A percentile compares a stretch with the other conserved stretches of the same genome.
These are phyloP conservation scores for Apteryx owenii DNA, from an alignment of 2,113 vertebrate genomes.

Conservation along the genomic window DNA sequence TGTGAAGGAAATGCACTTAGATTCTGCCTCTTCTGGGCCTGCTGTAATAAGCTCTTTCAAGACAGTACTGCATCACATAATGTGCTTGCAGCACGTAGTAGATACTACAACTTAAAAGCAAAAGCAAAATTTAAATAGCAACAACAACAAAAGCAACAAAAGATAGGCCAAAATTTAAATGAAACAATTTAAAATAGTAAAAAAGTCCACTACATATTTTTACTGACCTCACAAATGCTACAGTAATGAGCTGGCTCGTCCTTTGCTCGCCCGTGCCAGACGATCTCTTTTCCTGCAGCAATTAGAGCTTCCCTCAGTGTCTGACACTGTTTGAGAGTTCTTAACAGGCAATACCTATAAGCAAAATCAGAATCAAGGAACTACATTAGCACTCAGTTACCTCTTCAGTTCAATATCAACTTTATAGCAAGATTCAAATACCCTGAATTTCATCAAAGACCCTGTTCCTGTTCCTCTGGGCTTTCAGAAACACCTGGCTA, in stretches of 20 bases:
- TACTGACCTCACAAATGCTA: slow-evolving; percentile 96
- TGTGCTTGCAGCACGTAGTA: not conserved
- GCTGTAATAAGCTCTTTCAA: not conserved
- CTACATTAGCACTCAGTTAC: not conserved
- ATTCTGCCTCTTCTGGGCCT: not conserved
- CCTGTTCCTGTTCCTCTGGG: not conserved
- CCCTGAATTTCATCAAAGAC: not conserved
- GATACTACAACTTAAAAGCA: not conserved
- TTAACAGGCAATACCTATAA: slow-evolving; percentile 93
- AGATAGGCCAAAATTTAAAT: not conserved
- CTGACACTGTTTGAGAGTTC: slow-evolving; percentile 97
- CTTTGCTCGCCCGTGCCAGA: slow-evolving; percentile 90
- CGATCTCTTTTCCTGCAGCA: slow-evolving; percentile 90
- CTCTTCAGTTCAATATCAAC: not conserved
- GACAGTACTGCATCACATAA: not conserved
- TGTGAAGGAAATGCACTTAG: not conserved
- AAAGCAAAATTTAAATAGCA: not conserved
- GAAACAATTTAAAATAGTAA: not conserved
- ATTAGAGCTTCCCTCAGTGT: slow-evolving; percentile 92
- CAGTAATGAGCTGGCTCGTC: slow-evolving; percentile 99
- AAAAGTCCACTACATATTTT: not conserved
- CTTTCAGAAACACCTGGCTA: not conserved
- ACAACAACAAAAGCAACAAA: not conserved
- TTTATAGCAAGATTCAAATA: not conserved
- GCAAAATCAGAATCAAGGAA: not conserved